A percentile compares a stretch with the other conserved stretches of the same genome.
Conservation (phyloP, 2,113 vertebrate genomes). For the Struthio camelus region DNA sequence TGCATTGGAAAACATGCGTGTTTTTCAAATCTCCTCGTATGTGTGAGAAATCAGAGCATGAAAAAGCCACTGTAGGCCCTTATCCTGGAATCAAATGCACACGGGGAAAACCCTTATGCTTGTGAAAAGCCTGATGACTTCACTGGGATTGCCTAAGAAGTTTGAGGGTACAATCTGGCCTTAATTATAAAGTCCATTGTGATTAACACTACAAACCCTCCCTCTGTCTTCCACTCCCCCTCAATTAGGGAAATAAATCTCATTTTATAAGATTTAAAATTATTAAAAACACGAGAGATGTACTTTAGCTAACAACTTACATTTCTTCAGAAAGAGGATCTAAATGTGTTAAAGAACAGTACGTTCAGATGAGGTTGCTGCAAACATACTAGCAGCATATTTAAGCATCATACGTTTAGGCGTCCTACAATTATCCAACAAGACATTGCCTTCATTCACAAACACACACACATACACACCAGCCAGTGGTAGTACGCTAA, state of each 20-base stretch:
- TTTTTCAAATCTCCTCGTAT: not conserved
- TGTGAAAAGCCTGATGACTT: conserved; percentile 45
- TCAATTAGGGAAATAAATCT: not conserved
- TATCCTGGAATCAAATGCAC: conserved; percentile 2
- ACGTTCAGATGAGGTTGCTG: not conserved
- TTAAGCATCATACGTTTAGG: not conserved
- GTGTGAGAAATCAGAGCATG: not conserved
- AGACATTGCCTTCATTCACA: not conserved
- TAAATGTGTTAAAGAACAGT: not conserved
- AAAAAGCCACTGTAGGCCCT: not conserved
- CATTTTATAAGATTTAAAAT: not conserved
- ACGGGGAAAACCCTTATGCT: conserved; percentile 25
- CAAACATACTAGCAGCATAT: not conserved
- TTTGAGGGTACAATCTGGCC: conserved; percentile 1
- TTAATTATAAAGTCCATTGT: not conserved
- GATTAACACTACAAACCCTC: not conserved
- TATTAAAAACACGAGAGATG: not conserved
- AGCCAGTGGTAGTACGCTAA: not conserved
- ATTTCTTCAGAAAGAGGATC: not conserved
- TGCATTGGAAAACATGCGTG: not conserved
- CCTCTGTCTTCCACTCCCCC: not conserved
- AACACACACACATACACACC: not conserved
- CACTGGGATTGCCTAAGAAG: conserved; percentile 33
- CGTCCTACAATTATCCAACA: not conserved
- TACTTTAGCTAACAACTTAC: not conserved